Percentiles rank a stretch among this genome's conserved stretches.
These are phyloP conservation scores for Sinhomidia bicolor DNA, from an alignment of 2,888 invertebrate species.

Conservation along the genomic window DNA sequence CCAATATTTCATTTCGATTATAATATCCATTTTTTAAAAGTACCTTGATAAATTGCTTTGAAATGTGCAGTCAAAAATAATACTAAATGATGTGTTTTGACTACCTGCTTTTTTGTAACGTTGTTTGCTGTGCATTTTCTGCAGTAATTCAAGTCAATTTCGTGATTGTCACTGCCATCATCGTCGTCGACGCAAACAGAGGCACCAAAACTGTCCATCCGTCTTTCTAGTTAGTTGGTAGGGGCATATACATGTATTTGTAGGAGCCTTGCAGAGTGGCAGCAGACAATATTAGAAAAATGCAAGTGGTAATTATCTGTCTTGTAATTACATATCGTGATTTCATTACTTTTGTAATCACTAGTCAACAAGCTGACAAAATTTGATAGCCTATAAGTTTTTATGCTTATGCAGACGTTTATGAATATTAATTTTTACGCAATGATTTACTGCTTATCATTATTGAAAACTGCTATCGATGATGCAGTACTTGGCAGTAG, in stretches of 20 bases:
- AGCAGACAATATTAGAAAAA: conserved; percentile 30
- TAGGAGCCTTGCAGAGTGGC: too few species aligned
- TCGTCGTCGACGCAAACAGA: background rate
- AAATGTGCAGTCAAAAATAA: too few species aligned
- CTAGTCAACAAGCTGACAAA: background rate
- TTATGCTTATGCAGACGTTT: too few species aligned
- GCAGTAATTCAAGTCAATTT: background rate
- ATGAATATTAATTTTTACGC: background rate
- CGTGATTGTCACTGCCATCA: background rate
- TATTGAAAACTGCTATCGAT: background rate
- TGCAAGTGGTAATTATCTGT: conserved; percentile 45
- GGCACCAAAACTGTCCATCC: background rate
- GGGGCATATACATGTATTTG: background rate
- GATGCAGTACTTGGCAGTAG: too few species aligned
- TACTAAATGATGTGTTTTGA: background rate
- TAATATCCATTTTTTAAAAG: background rate
- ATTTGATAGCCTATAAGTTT: too few species aligned
- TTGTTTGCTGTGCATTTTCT: too few species aligned
- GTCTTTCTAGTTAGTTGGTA: background rate
- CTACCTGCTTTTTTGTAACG: conserved; percentile 1
- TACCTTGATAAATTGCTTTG: too few species aligned
- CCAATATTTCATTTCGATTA: background rate
- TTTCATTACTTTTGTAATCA: conserved; percentile 17
- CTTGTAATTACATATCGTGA: conserved; percentile 55
- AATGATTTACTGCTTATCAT: background rate